phyloP scores from a whole-genome alignment of 1,140 invertebrate genomes.

The Neoseiulus cucumeris region DNA sequence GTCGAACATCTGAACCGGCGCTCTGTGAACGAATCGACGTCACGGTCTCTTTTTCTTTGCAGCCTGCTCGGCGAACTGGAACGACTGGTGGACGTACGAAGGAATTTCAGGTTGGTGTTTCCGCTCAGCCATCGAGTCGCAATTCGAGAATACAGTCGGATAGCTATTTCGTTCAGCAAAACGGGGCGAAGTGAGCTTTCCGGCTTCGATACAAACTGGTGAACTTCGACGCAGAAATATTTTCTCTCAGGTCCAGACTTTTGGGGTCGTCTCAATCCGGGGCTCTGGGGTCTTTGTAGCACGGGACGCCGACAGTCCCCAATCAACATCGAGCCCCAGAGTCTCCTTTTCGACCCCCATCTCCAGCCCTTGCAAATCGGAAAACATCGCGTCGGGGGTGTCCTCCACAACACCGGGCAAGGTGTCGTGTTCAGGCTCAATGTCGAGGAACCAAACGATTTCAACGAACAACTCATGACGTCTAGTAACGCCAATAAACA shows the following conservation, averaged over 20 bases:
- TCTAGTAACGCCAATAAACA: background rate
- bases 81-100: constrained; percentile 9
- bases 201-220: no score
- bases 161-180: no score
- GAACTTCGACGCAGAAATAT: background rate
- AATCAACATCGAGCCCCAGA: constrained; percentile 76
- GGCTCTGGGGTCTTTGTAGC: constrained; percentile 73
- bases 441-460: no score
- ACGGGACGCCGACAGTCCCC: constrained; percentile 82
- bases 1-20: no score
- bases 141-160: no score
- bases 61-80: background rate
- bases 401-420: constrained; percentile 20
- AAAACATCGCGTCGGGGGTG: constrained; percentile 38
- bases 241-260: constrained; percentile 59
- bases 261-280: constrained; percentile 86
- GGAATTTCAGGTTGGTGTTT: background rate
- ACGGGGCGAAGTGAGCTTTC: no score
- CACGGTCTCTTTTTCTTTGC: background rate
- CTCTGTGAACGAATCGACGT: no score
- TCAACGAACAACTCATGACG: no score
- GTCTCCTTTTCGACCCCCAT: constrained; percentile 80
- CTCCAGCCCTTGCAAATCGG: constrained; percentile 66
- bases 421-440: constrained; percentile 20
- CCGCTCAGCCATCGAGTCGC: no score